Evolutionary conservation across 2,113 vertebrate species (phyloP).

Genomic region (Trogon melanurus): DNA sequence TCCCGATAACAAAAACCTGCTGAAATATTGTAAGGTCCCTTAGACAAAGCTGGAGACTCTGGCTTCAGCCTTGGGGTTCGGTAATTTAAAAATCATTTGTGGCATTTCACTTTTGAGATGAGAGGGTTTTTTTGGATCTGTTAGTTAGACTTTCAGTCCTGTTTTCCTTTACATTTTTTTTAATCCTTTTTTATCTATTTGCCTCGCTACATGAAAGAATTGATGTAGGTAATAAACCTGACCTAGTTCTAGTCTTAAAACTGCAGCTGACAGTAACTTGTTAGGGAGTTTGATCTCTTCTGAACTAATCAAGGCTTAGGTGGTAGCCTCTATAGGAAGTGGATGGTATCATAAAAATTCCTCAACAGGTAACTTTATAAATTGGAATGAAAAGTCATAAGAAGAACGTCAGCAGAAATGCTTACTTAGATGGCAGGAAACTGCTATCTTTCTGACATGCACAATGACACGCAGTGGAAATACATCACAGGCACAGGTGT

Average conservation of each 20-base stretch:
- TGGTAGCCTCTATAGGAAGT: conserved; percentile 57
- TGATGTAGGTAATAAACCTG: conserved; percentile 67
- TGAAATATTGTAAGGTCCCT: background rate
- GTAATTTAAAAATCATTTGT: conserved; percentile 21
- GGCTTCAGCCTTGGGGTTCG: background rate
- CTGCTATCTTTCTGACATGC: background rate
- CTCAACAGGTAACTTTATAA: conserved; percentile 61
- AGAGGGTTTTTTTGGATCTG: conserved; percentile 14
- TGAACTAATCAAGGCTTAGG: conserved; percentile 71
- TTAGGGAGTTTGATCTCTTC: conserved; percentile 74
- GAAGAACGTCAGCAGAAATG: conserved; percentile 57
- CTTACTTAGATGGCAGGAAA: conserved; percentile 24
- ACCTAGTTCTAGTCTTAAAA: conserved; percentile 70
- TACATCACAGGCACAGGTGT: background rate
- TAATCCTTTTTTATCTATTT: conserved; percentile 29
- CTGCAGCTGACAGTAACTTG: conserved; percentile 61
- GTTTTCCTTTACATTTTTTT: conserved; percentile 1
- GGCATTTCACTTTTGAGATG: conserved; percentile 13
- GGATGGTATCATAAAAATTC: conserved; percentile 45
- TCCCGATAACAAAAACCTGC: background rate
- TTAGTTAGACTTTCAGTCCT: conserved; percentile 3
- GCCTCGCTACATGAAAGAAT: conserved; percentile 45
- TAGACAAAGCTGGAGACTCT: background rate
- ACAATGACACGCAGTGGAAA: background rate
- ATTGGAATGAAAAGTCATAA: conserved; percentile 53